phyloP scores from a whole-genome alignment of 2,888 invertebrate genomes.

The Acrobasis suavella region DNA sequence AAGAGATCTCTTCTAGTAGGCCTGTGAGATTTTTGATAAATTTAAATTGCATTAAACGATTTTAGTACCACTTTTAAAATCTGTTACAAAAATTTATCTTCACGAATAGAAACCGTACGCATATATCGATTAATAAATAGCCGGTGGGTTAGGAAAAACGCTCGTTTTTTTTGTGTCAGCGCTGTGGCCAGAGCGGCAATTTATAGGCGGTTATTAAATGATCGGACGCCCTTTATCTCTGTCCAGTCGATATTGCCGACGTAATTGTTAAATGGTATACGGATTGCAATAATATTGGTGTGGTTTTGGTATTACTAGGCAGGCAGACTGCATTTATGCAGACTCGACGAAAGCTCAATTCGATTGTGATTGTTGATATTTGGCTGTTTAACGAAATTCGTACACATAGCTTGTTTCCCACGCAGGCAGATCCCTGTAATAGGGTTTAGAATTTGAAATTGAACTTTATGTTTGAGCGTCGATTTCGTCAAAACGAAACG shows the following conservation, averaged over 20 bases:
- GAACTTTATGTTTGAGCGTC: too few relatives aligned
- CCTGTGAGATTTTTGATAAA: too few relatives aligned
- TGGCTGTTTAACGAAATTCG: too few relatives aligned
- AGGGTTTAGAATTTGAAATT: too few relatives aligned
- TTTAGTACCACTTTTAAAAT: too few relatives aligned
- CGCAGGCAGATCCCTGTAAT: too few relatives aligned
- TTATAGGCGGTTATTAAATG: slow-evolving; percentile 23
- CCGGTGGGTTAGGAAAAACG: slow-evolving; percentile 9
- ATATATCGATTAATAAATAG: slow-evolving; percentile 5
- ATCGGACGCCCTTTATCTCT: slow-evolving; percentile 19
- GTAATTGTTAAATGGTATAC: slow-evolving; percentile 21
- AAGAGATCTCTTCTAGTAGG: too few relatives aligned
- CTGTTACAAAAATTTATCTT: too few relatives aligned
- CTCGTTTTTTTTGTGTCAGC: slow-evolving; percentile 19
- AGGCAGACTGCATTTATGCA: not conserved
- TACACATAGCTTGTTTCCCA: too few relatives aligned
- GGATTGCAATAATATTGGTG: slow-evolving; percentile 16
- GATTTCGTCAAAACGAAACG: too few relatives aligned
- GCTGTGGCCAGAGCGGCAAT: slow-evolving; percentile 7
- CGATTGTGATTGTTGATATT: not conserved
- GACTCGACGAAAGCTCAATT: not conserved
- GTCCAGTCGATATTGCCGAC: slow-evolving; percentile 21
- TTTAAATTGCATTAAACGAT: too few relatives aligned
- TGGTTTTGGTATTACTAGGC: slow-evolving; percentile 3
- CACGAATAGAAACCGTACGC: too few relatives aligned